Evolutionary conservation across 2,113 vertebrate species (phyloP), one percentile per base, ranked within the genome.

Genomic region (Perccottus glenii): DNA sequence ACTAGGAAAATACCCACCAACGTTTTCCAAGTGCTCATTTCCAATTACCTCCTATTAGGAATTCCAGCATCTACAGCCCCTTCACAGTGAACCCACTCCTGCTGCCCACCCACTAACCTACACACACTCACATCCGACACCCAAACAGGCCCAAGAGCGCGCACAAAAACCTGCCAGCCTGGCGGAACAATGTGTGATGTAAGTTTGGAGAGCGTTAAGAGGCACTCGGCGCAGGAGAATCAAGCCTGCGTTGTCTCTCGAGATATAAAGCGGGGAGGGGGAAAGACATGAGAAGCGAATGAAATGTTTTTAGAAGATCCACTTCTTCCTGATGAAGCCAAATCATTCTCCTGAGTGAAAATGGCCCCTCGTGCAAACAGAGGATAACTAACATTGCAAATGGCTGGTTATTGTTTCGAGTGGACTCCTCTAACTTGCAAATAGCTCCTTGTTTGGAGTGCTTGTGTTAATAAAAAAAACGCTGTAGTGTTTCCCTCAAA

Each of bases 21-120:
- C 68, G 11, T 76, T 66, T 63, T 44, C 53, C 67, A 76, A 87
- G 89, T 87, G 82, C 84, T 87, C 73, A 61, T 83, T 88, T 89
- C 87, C 86, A 87, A 91, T 89, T 83, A 91, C 78, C 82, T 82
- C 52, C 81, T 82, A 88, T 87, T 87, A 88, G 88, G 82, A 85
- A 87, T 82, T 79, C 73, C 81, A 68, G 72, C 82, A 65, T 85
- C 77, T 51, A 36, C 80, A 40, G 74, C 49, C 78, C 77, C 52
- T 55, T 80, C 27, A 33, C 70, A 72, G 80, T 81, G 78, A 70
- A 82, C 66, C 86, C 81, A 82, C 89, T 88, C 72, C 83, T 83
- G 77, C 80, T 84, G 76, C 83, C 83, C 80, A 84, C 83, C 83
- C 83, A 60, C 83, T 87, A 77, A 86, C 87, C 83, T 78, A 70